Evolutionary conservation across 2,888 invertebrate species (phyloP), one percentile per base, ranked within the genome.

Genomic region (Coremacera marginata): DNA sequence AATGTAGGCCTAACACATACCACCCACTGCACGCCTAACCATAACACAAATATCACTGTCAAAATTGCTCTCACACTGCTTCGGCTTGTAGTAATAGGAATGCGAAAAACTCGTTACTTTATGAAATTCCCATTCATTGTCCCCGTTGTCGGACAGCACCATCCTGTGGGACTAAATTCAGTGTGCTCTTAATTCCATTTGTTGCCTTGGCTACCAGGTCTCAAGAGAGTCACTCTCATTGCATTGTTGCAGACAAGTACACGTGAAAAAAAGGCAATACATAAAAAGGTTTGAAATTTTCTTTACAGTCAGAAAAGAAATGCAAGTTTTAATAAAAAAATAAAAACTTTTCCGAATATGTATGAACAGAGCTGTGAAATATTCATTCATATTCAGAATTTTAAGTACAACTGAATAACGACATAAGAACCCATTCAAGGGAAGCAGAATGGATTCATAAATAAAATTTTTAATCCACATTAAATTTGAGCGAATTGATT

Each of bases 131-230:
- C 49, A 22, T 19, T 25, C 49, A 8, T 34, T 16, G 34, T 49
- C 49, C 62, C 60, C 71, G 22, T 49, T 62, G 55, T 60, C 68
- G 62, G 60, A 19, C 60, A 57, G 25, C 60, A 19, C 51, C 60
- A 60, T 62, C 72, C 63, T n/a, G 16, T 44, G 74, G 74, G 74
- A 67, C 9, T 78, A 78, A 79, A 77, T 60, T 70, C 65, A 67
- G 81, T 78, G 82, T 84, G 84, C 87, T 86, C 88, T 88, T 88
- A 88, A 88, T 88, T 88, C 87, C 88, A 88, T 88, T 88, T 88
- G 87, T 87, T 87, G 87, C 87, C 84, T 85, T 85, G 84, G 84
- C 83, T 84, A 82, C 83, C 80, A 80, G 82, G 81, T 84, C 85
- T 80, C 81, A 70, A 77, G 84, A 82, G 85, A 83, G 79, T 80